Percentiles rank a stretch among this genome's conserved stretches.
Evolutionary conservation across 2,888 invertebrate species (phyloP).

Genomic region (Euplagia quadripunctaria): DNA sequence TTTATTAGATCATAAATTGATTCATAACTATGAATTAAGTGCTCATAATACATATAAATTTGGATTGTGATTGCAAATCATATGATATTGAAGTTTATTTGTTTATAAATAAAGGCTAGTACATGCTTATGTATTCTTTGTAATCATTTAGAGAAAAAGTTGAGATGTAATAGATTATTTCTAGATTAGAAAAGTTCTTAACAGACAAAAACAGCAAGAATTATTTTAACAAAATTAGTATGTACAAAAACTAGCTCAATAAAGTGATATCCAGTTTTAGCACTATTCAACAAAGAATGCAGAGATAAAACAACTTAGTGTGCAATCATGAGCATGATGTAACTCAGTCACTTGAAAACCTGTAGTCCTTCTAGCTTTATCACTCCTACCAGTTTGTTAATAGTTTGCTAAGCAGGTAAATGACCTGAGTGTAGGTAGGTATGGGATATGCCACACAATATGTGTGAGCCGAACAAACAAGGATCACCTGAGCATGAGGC

Average conservation of each 20-base stretch:
- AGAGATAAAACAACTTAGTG: slow-evolving; percentile 57
- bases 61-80: slow-evolving; percentile 20
- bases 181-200: not conserved
- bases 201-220: not conserved
- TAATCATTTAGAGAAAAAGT: not conserved
- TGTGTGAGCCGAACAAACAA: slow-evolving; percentile 15
- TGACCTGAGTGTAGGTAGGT: slow-evolving; percentile 52
- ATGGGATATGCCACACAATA: slow-evolving; percentile 39
- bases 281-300: slow-evolving; percentile 52
- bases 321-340: slow-evolving; percentile 58
- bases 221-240: slow-evolving; percentile 7
- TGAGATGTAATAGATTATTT: not conserved
- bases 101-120: slow-evolving; percentile 19
- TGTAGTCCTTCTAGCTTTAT: slow-evolving; percentile 57
- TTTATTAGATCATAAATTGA: slow-evolving; percentile 48
- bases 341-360: slow-evolving; percentile 55
- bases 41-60: slow-evolving; percentile 34
- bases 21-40: slow-evolving; percentile 43
- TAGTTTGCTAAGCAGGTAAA: slow-evolving; percentile 56
- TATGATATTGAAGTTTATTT: slow-evolving; percentile 36
- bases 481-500: slow-evolving; percentile 64
- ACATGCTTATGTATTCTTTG: not conserved
- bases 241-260: slow-evolving; percentile 40
- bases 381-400: slow-evolving; percentile 55
- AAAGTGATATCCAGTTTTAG: slow-evolving; percentile 48